Evolutionary conservation across 1,140 invertebrate genomes (phyloP).

Genomic region (Phymastichus coffea): DNA sequence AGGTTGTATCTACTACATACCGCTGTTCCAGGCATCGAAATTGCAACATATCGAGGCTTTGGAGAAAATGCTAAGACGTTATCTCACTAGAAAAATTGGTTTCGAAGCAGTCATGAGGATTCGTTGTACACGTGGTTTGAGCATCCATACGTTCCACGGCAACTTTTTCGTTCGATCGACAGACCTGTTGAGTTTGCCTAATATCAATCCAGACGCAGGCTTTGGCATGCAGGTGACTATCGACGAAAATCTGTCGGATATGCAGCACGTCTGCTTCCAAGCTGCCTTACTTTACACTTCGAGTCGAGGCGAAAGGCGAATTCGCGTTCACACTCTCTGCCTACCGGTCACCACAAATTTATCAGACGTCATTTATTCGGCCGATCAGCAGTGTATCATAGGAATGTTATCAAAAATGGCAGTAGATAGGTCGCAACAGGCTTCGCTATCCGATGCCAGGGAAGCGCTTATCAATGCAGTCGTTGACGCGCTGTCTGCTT

Average conservation of each 20-base stretch:
- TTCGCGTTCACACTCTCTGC: constrained; percentile 96
- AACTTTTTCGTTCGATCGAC: constrained; percentile 99
- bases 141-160: constrained; percentile 98
- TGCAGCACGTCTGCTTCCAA: constrained; percentile 93
- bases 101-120: constrained; percentile 99
- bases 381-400: constrained; percentile 95
- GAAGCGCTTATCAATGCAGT: constrained; percentile 96
- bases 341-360: constrained; percentile 85
- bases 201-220: constrained; percentile 96
- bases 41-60: constrained; percentile 73
- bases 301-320: constrained; percentile 94
- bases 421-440: constrained; percentile 85
- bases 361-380: constrained; percentile 82
- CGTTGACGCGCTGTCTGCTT: constrained; percentile 86
- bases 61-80: constrained; percentile 78
- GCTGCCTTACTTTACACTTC: constrained; percentile 97
- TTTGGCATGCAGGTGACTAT: constrained; percentile 97
- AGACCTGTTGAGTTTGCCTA: constrained; percentile 93
- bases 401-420: constrained; percentile 95
- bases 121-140: constrained; percentile 87
- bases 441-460: constrained; percentile 86
- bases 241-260: constrained; percentile 86
- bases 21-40: constrained; percentile 79
- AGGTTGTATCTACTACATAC: constrained; percentile 91
- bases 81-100: constrained; percentile 95